These are phyloP conservation scores for Acanthis flammea DNA, from an alignment of 2,797 vertebrate genomes.

Conservation along the genomic window DNA sequence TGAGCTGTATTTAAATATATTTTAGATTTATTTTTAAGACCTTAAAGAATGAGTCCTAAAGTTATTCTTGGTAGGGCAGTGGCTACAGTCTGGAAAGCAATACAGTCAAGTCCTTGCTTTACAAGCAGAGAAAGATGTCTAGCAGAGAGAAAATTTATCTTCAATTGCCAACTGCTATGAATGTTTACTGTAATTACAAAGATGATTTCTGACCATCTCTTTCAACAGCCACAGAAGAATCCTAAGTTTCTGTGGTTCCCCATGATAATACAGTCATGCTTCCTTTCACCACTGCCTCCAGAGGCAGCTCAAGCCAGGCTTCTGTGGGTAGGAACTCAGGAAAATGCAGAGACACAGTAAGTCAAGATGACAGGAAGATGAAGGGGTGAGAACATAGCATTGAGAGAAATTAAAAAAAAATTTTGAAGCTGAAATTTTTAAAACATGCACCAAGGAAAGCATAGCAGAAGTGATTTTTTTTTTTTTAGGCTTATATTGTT, in stretches of 20 bases:
- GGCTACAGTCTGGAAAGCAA: background rate
- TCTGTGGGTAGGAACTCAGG: background rate
- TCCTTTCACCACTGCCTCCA: background rate
- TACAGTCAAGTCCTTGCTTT: background rate
- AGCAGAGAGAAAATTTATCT: background rate
- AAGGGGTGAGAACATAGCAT: background rate
- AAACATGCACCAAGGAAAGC: background rate
- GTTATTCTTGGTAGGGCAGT: background rate
- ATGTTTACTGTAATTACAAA: background rate
- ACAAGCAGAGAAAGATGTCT: background rate
- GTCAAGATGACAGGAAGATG: background rate
- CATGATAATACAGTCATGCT: background rate
- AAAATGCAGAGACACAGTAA: background rate
- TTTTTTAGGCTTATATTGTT: background rate
- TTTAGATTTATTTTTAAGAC: background rate
- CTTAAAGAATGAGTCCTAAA: background rate
- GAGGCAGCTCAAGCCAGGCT: background rate
- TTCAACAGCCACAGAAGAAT: background rate
- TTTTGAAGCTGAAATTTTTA: background rate
- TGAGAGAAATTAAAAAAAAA: background rate
- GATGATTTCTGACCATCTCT: background rate
- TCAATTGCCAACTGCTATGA: background rate
- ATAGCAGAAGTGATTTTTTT: background rate
- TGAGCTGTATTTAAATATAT: background rate
- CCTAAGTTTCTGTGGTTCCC: background rate